A percentile compares a stretch with the other conserved stretches of the same genome.
These are phyloP conservation scores for Toxostoma redivivum DNA, from an alignment of 2,113 vertebrate species.

Conservation along the genomic window DNA sequence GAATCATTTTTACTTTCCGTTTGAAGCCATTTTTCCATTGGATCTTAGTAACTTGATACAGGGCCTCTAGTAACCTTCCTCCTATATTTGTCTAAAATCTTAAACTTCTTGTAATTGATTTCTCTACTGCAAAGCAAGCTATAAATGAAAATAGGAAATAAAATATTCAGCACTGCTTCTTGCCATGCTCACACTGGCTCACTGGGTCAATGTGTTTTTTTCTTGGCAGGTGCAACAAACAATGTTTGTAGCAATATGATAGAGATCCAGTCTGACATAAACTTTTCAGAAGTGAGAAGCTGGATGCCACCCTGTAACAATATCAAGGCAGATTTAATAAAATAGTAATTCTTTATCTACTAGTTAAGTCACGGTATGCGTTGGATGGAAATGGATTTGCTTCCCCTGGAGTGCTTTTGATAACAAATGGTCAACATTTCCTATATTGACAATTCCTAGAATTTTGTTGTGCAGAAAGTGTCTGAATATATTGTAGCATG, in stretches of 20 bases:
- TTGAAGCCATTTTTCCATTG: background rate
- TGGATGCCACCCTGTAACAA: background rate
- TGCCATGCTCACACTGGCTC: background rate
- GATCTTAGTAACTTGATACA: background rate
- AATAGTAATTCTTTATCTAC: background rate
- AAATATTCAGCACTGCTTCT: background rate
- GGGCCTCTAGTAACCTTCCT: background rate
- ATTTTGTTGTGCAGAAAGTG: background rate
- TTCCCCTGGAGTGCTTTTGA: background rate
- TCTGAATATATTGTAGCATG: background rate
- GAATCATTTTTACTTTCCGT: background rate
- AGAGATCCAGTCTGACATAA: background rate
- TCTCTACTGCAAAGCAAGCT: background rate
- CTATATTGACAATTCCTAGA: background rate
- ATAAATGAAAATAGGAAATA: background rate
- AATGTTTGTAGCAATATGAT: background rate
- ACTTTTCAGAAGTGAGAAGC: background rate
- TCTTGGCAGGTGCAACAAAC: background rate
- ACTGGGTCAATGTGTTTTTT: background rate
- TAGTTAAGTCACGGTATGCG: background rate
- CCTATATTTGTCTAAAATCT: background rate
- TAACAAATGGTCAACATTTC: background rate
- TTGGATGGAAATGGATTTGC: background rate
- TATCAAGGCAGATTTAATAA: background rate
- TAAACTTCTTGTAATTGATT: background rate